Conservation (phyloP, 2,113 vertebrate genomes). For the Trichechus manatus region DNA sequence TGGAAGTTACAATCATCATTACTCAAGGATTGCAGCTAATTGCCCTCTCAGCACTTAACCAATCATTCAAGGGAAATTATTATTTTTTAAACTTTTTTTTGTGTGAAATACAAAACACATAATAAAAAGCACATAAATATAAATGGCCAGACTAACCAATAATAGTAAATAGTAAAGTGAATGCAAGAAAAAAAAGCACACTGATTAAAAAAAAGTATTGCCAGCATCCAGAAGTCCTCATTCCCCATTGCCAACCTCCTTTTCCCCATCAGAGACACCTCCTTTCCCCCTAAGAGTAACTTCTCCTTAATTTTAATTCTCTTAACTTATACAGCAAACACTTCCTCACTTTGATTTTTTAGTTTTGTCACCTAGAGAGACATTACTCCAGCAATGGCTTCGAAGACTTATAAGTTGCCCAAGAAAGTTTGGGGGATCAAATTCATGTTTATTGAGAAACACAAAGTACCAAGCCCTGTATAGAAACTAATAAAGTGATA, state of each 20-base stretch:
- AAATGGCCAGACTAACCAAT: not conserved
- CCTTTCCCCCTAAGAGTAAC: not conserved
- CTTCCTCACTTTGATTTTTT: not conserved
- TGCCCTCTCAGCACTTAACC: not conserved
- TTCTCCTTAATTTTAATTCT: constrained; percentile 1
- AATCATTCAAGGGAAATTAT: not conserved
- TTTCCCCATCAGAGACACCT: not conserved
- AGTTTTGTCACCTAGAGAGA: not conserved
- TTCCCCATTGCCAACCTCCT: not conserved
- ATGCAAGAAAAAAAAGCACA: not conserved
- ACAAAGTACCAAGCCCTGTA: not conserved
- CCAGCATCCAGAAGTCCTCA: not conserved
- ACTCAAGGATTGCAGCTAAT: not conserved
- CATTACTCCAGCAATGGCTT: not conserved
- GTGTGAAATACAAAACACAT: not conserved
- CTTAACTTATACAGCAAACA: not conserved
- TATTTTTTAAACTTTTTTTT: not conserved
- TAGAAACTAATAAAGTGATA: not conserved
- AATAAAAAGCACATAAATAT: not conserved
- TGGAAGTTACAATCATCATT: not conserved
- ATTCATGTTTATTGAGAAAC: constrained; percentile 25
- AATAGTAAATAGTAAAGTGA: not conserved
- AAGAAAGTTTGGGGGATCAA: not conserved
- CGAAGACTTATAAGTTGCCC: not conserved
- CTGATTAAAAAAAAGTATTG: not conserved